Percentiles rank a stretch among this genome's conserved stretches.
Evolutionary conservation across 2,888 invertebrate species (phyloP).

Genomic region (Lasioglossum leucozonium): DNA sequence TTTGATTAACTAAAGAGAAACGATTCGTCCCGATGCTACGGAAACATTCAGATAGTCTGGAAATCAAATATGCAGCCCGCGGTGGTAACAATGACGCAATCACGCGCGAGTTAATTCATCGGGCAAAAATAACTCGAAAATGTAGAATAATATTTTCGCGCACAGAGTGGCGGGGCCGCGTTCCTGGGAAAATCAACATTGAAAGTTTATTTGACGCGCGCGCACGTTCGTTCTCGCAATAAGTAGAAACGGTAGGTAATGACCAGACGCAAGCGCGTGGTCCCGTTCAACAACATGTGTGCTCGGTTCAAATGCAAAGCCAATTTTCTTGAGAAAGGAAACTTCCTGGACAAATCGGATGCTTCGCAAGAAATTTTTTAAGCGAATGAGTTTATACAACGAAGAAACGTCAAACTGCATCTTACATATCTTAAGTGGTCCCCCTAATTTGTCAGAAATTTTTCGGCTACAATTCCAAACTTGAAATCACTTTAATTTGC

Average conservation of each 20-base stretch:
- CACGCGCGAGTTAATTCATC: background rate
- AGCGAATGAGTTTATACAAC: background rate
- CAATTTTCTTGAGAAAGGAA: background rate
- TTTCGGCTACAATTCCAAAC: background rate
- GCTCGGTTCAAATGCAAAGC: background rate
- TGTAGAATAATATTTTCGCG: background rate
- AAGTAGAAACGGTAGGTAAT: constrained; percentile 1
- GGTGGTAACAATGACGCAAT: background rate
- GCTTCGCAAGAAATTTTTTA: background rate
- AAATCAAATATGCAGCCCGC: background rate
- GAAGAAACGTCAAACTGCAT: background rate
- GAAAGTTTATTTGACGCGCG: background rate
- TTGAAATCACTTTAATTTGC: background rate
- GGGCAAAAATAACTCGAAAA: constrained; percentile 5
- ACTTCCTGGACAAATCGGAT: background rate
- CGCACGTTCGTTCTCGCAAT: background rate
- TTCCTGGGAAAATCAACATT: background rate
- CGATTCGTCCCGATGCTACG: background rate
- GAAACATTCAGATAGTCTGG: background rate
- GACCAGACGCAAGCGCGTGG: background rate
- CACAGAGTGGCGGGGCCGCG: too few relatives aligned
- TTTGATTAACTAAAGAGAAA: background rate
- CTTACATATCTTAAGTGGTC: background rate
- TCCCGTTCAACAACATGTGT: background rate
- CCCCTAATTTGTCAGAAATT: background rate